phyloP scores from a whole-genome alignment of 1,140 invertebrate species.

The Pseudomyrmex cubaensis region DNA sequence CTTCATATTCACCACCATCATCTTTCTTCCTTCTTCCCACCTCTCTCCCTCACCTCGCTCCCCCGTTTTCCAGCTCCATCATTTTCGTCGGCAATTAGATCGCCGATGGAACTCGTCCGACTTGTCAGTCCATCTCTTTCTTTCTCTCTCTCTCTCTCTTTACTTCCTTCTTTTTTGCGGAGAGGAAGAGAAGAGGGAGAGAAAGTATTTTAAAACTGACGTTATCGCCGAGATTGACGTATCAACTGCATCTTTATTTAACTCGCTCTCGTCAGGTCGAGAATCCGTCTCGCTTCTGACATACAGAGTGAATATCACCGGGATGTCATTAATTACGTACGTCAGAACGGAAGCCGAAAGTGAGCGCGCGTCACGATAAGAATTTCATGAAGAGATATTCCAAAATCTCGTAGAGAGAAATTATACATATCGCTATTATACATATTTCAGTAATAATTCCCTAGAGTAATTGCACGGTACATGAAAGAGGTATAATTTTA shows the following conservation, averaged over 20 bases:
- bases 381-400: conserved; percentile 10
- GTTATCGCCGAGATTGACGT: conserved; percentile 35
- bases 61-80: conserved; percentile 49
- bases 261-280: conserved; percentile 5
- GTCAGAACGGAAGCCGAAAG: neutral
- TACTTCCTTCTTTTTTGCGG: neutral
- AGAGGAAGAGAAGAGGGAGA: no score
- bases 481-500: neutral
- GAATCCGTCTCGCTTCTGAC: neutral
- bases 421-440: no score
- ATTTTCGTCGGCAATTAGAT: conserved; percentile 71
- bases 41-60: no score
- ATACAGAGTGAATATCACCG: conserved; percentile 2
- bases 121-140: conserved; percentile 30
- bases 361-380: neutral
- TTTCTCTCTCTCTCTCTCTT: neutral
- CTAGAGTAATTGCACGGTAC: no score
- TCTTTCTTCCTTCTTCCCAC: neutral
- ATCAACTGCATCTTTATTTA: conserved; percentile 55
- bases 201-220: conserved; percentile 46
- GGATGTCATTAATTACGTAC: conserved; percentile 40
- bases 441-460: no score
- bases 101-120: conserved; percentile 57
- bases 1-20: conserved; percentile 50
- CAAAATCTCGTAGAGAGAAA: neutral